phyloP scores from a whole-genome alignment of 2,888 invertebrate species.

The Mythimna vitellina region DNA sequence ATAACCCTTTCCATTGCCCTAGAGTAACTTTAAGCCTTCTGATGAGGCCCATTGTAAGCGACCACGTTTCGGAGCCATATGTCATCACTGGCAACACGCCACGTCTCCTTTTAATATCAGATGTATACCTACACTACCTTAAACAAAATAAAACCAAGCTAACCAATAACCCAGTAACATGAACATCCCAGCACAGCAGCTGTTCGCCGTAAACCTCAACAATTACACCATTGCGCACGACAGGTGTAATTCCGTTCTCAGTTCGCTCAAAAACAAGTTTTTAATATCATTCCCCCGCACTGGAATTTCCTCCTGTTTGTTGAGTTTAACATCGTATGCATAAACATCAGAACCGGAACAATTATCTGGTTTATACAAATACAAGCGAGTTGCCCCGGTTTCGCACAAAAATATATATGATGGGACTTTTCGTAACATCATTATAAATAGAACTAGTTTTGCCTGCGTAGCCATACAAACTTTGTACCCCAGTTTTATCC shows the following conservation, averaged over 20 bases:
- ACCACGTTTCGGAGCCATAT: too few species aligned
- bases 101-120: too few species aligned
- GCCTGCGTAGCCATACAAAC: background rate
- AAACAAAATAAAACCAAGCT: too few species aligned
- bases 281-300: slow-evolving; percentile 21
- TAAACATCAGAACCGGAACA: slow-evolving; percentile 32
- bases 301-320: slow-evolving; percentile 41
- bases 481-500: too few species aligned
- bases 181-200: slow-evolving; percentile 5
- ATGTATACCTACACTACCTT: too few species aligned
- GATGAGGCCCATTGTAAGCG: too few species aligned
- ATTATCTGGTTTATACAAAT: slow-evolving; percentile 34
- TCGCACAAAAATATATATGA: background rate
- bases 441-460: too few species aligned
- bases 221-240: slow-evolving; percentile 17
- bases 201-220: slow-evolving; percentile 14
- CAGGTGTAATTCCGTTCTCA: slow-evolving; percentile 35
- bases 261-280: slow-evolving; percentile 30
- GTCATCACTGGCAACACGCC: too few species aligned
- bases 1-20: too few species aligned
- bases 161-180: too few species aligned
- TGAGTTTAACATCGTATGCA: slow-evolving; percentile 14
- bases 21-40: too few species aligned
- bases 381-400: background rate
- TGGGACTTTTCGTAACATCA: background rate